phyloP scores from a whole-genome alignment of 2,797 vertebrate species.

The Notamacropus eugenii region DNA sequence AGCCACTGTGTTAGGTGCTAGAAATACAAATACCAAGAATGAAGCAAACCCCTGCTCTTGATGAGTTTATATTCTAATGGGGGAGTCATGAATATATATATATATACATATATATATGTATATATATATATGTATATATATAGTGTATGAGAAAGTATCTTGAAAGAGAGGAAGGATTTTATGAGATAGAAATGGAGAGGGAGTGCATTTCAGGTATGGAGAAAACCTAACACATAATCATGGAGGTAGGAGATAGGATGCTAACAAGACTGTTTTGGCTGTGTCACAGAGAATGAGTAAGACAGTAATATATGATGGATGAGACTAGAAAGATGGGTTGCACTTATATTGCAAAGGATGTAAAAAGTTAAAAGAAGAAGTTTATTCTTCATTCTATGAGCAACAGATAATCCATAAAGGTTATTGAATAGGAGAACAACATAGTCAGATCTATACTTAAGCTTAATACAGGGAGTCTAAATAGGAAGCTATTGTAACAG shows the following conservation, averaged over 20 bases:
- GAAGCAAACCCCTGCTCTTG: neutral
- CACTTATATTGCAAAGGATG: neutral
- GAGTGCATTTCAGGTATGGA: neutral
- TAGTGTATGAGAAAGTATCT: neutral
- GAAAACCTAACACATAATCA: neutral
- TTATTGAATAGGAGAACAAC: neutral
- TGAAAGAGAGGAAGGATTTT: neutral
- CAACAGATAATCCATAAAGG: neutral
- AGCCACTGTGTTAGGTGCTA: neutral
- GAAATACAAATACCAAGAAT: neutral
- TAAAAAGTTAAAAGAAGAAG: neutral
- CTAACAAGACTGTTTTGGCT: neutral
- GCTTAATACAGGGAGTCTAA: neutral
- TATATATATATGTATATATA: too few species aligned
- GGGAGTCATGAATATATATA: neutral
- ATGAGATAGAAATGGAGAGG: neutral
- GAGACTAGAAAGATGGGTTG: neutral
- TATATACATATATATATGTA: too few species aligned
- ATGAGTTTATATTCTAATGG: neutral
- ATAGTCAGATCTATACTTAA: too few species aligned
- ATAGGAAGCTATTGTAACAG: neutral
- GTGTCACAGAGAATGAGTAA: neutral
- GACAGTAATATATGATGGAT: neutral
- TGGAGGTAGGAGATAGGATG: neutral
- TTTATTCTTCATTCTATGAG: neutral